Base-by-base conservation (phyloP, 2,888 invertebrate genomes). In the Drosophila austrosaltans region DNA sequence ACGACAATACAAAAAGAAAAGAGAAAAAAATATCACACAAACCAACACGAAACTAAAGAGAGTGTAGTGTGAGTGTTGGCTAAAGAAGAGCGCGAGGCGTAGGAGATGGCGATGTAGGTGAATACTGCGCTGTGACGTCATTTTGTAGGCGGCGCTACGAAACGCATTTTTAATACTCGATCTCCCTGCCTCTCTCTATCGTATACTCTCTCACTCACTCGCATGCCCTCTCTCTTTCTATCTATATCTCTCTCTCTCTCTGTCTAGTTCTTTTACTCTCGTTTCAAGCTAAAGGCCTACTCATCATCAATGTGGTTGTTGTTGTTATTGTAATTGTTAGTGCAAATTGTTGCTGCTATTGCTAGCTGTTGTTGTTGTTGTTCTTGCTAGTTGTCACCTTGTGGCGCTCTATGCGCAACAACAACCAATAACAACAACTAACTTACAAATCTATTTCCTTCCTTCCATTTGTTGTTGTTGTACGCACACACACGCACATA, bases 91-190 rank as follows among this genome's bases (percentile, higher is more conserved):
- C 48, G 48, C 16, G 16, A 16, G 25, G 48, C 48, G 69, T 72
- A 66, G 62, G 57, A 61, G 25, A 3, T 56, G 56, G 40, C 66
- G 64, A 36, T 53, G 60, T 62, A 53, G 76, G 53, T 79, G 36
- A 71, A 42, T 71, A 63, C 10, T 71, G 54, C 6, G 69, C 57
- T 60, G 61, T 89, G 90, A 87, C 87, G 89, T 87, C 89, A 89
- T 62, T 53, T 66, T 72, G 81, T 79, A 89, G 87, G 87, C 87
- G 87, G 87, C 62, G 87, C 90, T 72, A 78, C 82, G 82, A 88
- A 48, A 89, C 89, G 89, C 87, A 89, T 88, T 83, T 88, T 82
- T 81, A 83, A 80, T 80, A 72, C 48, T 48, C 48, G 48, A 48
- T 48, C 48, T 48, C 16, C 22, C 48, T 48, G 25, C 10, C 48